Conservation (phyloP, 2,113 vertebrate species). For the Cariama cristata region DNA sequence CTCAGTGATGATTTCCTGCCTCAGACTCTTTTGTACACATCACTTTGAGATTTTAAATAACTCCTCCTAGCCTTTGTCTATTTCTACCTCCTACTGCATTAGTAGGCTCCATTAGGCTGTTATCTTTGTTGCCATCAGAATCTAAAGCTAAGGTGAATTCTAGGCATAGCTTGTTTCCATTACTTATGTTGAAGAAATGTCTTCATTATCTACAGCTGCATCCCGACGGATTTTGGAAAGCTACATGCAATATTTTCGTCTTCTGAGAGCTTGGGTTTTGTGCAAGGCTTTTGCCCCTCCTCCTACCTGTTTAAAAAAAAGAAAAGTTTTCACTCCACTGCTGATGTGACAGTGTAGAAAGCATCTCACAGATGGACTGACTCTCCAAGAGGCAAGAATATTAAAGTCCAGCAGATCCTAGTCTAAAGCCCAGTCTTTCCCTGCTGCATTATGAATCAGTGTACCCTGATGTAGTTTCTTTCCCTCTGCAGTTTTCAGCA, state of each 20-base stretch:
- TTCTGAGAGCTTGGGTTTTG: neutral
- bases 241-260: neutral
- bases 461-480: neutral
- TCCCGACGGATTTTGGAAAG: slow-evolving; percentile 25
- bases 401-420: neutral
- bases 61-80: neutral
- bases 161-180: slow-evolving; percentile 7
- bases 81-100: neutral
- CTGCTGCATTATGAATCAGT: slow-evolving; percentile 15
- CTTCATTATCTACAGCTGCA: slow-evolving; percentile 48
- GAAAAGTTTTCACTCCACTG: neutral
- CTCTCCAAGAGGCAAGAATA: neutral
- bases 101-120: neutral
- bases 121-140: neutral
- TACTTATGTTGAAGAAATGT: slow-evolving; percentile 21
- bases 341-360: neutral
- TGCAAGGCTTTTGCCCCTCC: neutral
- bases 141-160: slow-evolving; percentile 8
- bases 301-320: neutral
- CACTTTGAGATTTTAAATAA: neutral
- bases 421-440: neutral
- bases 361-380: neutral
- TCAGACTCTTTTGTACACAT: neutral
- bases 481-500: neutral
- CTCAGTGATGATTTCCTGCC: neutral